Conservation (phyloP, 2,113 vertebrate species). For the Dunckerocampus dactyliophorus region DNA sequence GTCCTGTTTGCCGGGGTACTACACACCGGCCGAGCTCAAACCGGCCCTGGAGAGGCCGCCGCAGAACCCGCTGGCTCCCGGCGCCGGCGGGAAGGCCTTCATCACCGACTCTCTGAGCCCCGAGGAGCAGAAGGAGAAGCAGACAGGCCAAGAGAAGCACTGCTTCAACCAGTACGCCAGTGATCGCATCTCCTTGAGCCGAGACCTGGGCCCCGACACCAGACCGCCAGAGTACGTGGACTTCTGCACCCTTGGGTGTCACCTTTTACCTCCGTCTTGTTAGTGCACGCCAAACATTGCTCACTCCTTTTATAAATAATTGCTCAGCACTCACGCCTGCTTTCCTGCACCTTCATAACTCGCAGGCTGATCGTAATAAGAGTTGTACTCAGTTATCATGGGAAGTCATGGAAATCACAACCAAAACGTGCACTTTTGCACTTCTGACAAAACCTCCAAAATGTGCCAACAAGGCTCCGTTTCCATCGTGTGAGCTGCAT, state of each 20-base stretch:
- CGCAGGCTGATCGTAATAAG: too few species aligned
- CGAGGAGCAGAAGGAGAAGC: constrained; percentile 88
- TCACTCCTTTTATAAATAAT: neutral
- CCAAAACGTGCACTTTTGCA: too few species aligned
- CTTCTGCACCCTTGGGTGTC: constrained; percentile 1
- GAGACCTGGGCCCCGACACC: constrained; percentile 93
- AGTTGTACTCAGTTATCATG: too few species aligned
- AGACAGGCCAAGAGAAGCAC: constrained; percentile 87
- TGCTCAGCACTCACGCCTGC: neutral
- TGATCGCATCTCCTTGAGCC: constrained; percentile 92
- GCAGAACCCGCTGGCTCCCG: constrained; percentile 84
- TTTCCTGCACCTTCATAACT: neutral
- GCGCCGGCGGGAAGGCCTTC: constrained; percentile 89
- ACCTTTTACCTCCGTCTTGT: neutral
- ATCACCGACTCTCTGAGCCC: constrained; percentile 76
- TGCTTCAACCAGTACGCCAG: constrained; percentile 97
- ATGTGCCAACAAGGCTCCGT: too few species aligned
- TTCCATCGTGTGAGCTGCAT: too few species aligned
- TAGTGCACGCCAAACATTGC: neutral
- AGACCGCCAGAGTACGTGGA: constrained; percentile 93
- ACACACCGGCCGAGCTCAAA: constrained; percentile 84
- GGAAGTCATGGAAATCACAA: too few species aligned
- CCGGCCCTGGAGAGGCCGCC: constrained; percentile 82
- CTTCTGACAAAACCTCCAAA: too few species aligned
- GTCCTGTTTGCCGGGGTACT: constrained; percentile 83